These are phyloP conservation scores for Sorex araneus DNA, from an alignment of 2,113 vertebrate genomes.

Conservation along the genomic window DNA sequence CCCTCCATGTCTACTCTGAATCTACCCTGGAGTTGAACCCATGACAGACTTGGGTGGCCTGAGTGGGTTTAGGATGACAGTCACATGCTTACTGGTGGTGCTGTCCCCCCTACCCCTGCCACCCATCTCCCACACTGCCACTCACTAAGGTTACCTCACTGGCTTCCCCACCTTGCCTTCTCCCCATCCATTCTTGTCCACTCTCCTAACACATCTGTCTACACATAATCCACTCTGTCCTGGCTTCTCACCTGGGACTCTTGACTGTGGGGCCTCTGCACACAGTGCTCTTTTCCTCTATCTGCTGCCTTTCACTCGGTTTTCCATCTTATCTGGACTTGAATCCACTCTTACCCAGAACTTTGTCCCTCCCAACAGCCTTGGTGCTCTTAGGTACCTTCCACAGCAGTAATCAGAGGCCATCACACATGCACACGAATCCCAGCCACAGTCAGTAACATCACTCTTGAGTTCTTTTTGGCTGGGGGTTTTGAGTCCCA, in stretches of 20 bases:
- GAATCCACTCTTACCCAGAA: constrained; percentile 6
- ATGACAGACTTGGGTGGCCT: background rate
- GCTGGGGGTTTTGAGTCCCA: background rate
- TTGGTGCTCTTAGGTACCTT: background rate
- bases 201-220: background rate
- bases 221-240: background rate
- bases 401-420: background rate
- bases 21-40: constrained; percentile 16
- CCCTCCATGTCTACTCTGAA: background rate
- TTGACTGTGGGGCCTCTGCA: background rate
- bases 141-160: background rate
- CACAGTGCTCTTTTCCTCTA: background rate
- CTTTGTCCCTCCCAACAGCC: background rate
- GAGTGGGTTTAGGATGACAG: background rate
- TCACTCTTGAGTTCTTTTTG: background rate
- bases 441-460: constrained; percentile 37
- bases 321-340: background rate
- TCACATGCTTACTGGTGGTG: background rate
- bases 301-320: background rate
- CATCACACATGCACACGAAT: background rate
- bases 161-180: background rate
- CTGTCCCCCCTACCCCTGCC: background rate
- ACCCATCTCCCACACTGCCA: background rate
- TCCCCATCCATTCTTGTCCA: too few species aligned
- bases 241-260: constrained; percentile 21